Base-by-base conservation (phyloP, 2,113 vertebrate genomes). In the Hyla sarda region DNA sequence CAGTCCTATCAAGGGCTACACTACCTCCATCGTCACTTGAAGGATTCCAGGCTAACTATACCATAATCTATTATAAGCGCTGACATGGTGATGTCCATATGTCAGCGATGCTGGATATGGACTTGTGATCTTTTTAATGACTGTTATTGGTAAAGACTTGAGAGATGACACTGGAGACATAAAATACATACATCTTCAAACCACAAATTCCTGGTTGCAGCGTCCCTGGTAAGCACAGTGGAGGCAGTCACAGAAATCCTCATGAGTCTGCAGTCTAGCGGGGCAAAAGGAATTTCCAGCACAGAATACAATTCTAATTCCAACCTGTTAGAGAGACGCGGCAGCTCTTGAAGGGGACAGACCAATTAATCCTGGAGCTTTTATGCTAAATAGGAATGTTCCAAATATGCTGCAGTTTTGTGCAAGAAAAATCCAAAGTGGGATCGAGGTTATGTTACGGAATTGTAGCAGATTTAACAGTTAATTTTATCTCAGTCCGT, bases 121-220 rank as follows among this genome's bases (percentile, higher is more conserved):
- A 88, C 75, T 83, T 87, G 89, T 62, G 91, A 91, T 90, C 90
- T 89, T 90, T 92, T 92, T 91, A 93, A 90, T 89, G 84, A n/a
- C 58, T n/a, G 85, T 88, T 88, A 91, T 92, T 87, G 88, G 89
- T 91, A 88, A 88, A 90, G 90, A 88, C 86, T 84, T 45, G 85
- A 87, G 88, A 87, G 78, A 78, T 56, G 89, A 90, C 67, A 93
- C 62, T 30, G 50, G 88, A 93, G 91, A 91, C 69, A 83, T 79
- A 62, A 67, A 79, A 76, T 87, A 89, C 89, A 89, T 90, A 86
- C 88, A 89, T 58, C 54, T 41, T 60, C 34, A 14, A 32, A 25
- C n/a, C 50, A 21, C 47, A 52, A 60, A 37, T 81, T n/a, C 41
- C 56, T 58, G 34, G 76, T 41, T 54, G 34, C 13, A 28, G 23